Conservation (phyloP, 2,797 vertebrate genomes). For the Gadopsis marmoratus region DNA sequence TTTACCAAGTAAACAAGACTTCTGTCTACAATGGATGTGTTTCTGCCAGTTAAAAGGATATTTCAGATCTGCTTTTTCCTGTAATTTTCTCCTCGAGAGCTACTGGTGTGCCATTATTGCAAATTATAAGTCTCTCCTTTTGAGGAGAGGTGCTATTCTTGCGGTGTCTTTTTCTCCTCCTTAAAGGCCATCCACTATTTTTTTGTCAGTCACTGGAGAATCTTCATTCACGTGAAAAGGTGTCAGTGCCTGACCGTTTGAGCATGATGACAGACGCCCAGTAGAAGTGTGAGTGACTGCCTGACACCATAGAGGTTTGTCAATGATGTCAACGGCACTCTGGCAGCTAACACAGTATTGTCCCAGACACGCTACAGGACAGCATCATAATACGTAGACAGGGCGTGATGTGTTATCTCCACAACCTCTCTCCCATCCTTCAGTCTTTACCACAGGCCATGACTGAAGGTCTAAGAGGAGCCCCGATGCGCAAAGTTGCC, state of each 20-base stretch:
- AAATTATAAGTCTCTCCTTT: constrained; percentile 90
- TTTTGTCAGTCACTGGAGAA: constrained; percentile 86
- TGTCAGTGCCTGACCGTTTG: constrained; percentile 87
- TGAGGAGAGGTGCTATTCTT: constrained; percentile 87
- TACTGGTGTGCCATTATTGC: constrained; percentile 93
- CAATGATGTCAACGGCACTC: constrained; percentile 81
- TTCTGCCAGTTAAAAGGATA: constrained; percentile 87
- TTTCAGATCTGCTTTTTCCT: constrained; percentile 86
- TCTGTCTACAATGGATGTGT: constrained; percentile 85
- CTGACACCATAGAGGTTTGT: constrained; percentile 76
- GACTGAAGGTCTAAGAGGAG: constrained; percentile 79
- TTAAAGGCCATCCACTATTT: constrained; percentile 82
- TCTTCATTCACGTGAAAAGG: constrained; percentile 87
- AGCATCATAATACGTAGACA: constrained; percentile 67
- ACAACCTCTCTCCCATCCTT: constrained; percentile 76
- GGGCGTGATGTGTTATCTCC: constrained; percentile 80
- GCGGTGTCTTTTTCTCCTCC: constrained; percentile 81
- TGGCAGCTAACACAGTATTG: constrained; percentile 80
- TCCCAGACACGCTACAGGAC: constrained; percentile 73
- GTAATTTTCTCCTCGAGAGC: constrained; percentile 88
- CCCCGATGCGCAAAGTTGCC: constrained; percentile 70
- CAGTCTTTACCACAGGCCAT: constrained; percentile 72
- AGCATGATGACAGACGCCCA: constrained; percentile 87
- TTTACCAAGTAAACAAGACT: constrained; percentile 92
- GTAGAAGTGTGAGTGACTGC: constrained; percentile 84